Conservation (phyloP, 2,888 invertebrate genomes). For the Trachelus iudaicus region DNA sequence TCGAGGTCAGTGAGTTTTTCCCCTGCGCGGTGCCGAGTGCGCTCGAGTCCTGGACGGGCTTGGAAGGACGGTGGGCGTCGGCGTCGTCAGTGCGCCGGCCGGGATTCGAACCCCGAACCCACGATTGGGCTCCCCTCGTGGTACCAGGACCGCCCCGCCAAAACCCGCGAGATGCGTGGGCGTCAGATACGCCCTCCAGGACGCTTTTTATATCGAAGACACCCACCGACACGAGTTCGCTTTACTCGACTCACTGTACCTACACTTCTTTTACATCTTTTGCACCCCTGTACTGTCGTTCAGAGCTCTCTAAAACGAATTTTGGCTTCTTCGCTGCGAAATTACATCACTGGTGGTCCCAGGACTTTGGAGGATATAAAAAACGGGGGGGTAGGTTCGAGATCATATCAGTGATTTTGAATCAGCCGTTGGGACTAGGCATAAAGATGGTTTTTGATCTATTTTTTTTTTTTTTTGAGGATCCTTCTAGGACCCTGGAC, state of each 20-base stretch:
- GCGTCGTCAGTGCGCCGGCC: constrained; percentile 59
- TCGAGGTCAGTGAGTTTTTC: constrained; percentile 64
- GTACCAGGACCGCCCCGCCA: constrained; percentile 61
- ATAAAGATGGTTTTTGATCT: background rate
- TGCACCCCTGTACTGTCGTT: background rate
- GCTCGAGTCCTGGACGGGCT: constrained; percentile 37
- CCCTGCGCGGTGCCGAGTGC: constrained; percentile 58
- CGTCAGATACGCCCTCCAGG: constrained; percentile 60
- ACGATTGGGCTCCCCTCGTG: constrained; percentile 59
- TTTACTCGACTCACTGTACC: background rate
- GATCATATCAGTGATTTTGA: background rate
- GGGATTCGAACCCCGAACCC: constrained; percentile 55
- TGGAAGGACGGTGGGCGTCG: constrained; percentile 52
- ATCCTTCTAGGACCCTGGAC: background rate
- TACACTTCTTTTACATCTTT: background rate
- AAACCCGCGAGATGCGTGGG: constrained; percentile 60
- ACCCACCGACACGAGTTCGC: background rate
- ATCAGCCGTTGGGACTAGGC: background rate
- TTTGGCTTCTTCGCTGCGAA: background rate
- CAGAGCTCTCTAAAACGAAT: background rate
- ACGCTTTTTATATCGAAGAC: constrained; percentile 20
- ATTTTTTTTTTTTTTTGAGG: background rate
- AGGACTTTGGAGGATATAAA: background rate
- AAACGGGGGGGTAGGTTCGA: background rate
- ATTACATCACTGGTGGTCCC: background rate